Evolutionary conservation across 2,113 vertebrate genomes (phyloP), one percentile per base, ranked within the genome.

Genomic region (Xerus inauris): DNA sequence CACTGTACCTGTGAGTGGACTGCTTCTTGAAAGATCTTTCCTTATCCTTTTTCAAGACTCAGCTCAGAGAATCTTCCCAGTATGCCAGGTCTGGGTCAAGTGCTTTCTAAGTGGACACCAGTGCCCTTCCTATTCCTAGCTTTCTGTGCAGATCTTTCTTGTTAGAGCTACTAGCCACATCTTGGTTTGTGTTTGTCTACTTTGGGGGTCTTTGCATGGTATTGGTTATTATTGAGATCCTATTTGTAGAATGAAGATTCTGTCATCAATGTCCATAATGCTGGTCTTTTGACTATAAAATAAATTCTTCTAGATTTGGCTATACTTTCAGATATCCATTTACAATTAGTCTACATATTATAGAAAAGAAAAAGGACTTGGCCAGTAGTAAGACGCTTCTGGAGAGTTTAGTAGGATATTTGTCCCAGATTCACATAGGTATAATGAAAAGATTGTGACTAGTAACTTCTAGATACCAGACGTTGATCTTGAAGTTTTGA

Each of bases 291-390:
- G 47, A 75, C 26, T 13, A 8, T 59, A 85, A 84, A 89, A 92
- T 62, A 76, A 96, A 67, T 86, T 76, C 12, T 87, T 77, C 69
- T 67, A 26, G 54, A 89, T 77, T 47, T 47, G 19, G 1, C 19
- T 73, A 6, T 80, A 45, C 59, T 86, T 93, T 86, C 73, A 82
- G 3, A 1, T 82, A 45, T 1, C 49, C 65, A 40, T 89, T 79
- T 57, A 64, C 6, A 73, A 14, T 32, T 38, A 59, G 19, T 40
- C 14, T 57, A 4, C 14, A 30, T 76, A 32, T 89, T 90, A 57
- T 91, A 45, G 73, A 72, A 89, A 91, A 87, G 45, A 84, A 81
- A 86, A 87, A 32, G 45, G 82, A 87, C 14, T 84, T 94, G n/a
- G 19, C 28, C 9, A 80, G 40, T 9, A 72, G 42, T 30, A 65